phyloP scores from a whole-genome alignment of 1,140 invertebrate species.

The Drosophila mojavensis region DNA sequence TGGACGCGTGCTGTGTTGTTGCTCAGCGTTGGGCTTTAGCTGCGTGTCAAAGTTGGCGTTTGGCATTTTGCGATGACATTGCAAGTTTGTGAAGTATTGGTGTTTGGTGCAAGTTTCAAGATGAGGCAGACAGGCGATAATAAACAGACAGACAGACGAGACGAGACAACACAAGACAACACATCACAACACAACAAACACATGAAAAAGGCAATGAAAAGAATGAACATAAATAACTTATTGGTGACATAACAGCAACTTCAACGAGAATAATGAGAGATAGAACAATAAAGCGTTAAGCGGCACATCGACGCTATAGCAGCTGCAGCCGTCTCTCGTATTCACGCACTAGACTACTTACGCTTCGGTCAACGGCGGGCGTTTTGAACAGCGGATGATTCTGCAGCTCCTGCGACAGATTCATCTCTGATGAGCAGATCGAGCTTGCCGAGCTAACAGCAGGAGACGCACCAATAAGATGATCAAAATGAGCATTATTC shows the following conservation, averaged over 20 bases:
- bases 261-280: slow-evolving; percentile 48
- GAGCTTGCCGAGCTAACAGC: slow-evolving; percentile 82
- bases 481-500: slow-evolving; percentile 64
- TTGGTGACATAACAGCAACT: slow-evolving; percentile 2
- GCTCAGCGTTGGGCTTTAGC: slow-evolving; percentile 76
- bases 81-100: slow-evolving; percentile 29
- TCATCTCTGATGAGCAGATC: slow-evolving; percentile 83
- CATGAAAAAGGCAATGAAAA: slow-evolving; percentile 68
- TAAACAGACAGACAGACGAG: slow-evolving; percentile 45
- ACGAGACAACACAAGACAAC: slow-evolving; percentile 37
- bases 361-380: slow-evolving; percentile 81
- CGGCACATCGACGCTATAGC: slow-evolving; percentile 11
- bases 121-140: slow-evolving; percentile 55
- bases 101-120: slow-evolving; percentile 51
- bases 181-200: slow-evolving; percentile 64
- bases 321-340: slow-evolving; percentile 61
- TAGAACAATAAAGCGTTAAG: slow-evolving; percentile 35
- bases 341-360: slow-evolving; percentile 74
- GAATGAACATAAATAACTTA: slow-evolving; percentile 61
- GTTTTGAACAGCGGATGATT: slow-evolving; percentile 83
- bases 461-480: slow-evolving; percentile 79
- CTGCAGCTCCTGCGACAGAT: slow-evolving; percentile 83
- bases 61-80: slow-evolving; percentile 23
- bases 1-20: slow-evolving; percentile 34
- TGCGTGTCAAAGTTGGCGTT: slow-evolving; percentile 38